A percentile compares a stretch with the other conserved stretches of the same genome.
phyloP scores from a whole-genome alignment of 2,113 vertebrate genomes.

The Spea multiplicata region DNA sequence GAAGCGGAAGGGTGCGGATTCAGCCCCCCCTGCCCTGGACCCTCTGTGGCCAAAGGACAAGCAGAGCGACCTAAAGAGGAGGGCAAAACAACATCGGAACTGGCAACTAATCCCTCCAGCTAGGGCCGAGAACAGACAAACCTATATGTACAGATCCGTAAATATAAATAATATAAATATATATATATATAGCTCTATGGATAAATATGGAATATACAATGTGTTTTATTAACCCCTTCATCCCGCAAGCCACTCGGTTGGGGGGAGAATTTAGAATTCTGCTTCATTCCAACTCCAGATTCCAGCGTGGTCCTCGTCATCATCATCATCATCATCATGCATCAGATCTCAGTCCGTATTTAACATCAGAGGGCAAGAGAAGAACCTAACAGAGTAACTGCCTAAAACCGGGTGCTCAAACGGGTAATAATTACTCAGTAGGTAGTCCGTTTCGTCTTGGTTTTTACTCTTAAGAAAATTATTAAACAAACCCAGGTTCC shows the following conservation, averaged over 20 bases:
- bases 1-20: conserved; percentile 69
- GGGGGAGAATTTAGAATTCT: neutral
- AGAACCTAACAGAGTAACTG: no score
- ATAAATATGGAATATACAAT: conserved; percentile 27
- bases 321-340: no score
- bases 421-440: no score
- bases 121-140: neutral
- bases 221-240: conserved; percentile 3
- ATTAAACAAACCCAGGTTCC: no score
- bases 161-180: conserved; percentile 38
- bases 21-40: conserved; percentile 46
- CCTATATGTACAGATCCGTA: neutral
- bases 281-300: no score
- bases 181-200: conserved; percentile 41
- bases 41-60: conserved; percentile 58
- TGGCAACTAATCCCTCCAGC: conserved; percentile 3
- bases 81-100: conserved; percentile 7
- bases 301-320: no score
- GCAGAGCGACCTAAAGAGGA: conserved; percentile 31
- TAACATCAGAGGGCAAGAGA: no score
- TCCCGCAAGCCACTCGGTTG: neutral
- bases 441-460: no score
- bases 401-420: no score
- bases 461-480: no score
- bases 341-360: no score